Base-by-base conservation (phyloP, 2,888 invertebrate genomes). In the Drosophila rellima region DNA sequence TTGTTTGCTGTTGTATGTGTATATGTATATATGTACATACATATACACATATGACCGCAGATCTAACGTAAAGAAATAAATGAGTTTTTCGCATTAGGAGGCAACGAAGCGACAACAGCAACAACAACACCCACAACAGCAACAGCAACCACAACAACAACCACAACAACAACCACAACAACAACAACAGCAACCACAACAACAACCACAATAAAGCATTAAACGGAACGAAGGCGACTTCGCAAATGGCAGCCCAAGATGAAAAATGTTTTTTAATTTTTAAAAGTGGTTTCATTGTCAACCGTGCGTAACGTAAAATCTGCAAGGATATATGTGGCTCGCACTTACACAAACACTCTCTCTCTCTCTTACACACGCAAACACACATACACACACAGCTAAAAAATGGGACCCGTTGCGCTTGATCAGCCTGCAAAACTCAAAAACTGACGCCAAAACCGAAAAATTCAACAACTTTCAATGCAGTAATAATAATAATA, bases 211-310 rank as follows among this genome's bases (percentile, higher is more conserved):
- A 80, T 70, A 74, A 66, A 80, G 69, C 81, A 68, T 76, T 71
- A 75, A 72, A 70, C 73, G 62, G 80, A 67, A 80, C 60, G 68
- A 75, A 74, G 68, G 78, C 67, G 75, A 72, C 68, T 77, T 77
- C 74, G 71, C 74, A 84, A 83, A 84, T 84, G 82, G 82, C 77
- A 85, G 72, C 73, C 75, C 85, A 73, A 82, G 87, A 90, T 91
- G 89, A 90, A 88, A 90, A 91, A 91, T 90, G 90, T 87, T 90
- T 90, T 90, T 91, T 91, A 91, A 91, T 91, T 91, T 91, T 90
- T 90, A 83, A 90, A 90, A 91, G 90, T 91, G 90, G 90, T 91
- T 90, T 86, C 78, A 90, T 91, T 91, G 90, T 90, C 88, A 91
- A 81, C 82, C 90, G 89, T 90, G 90, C 91, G 91, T 90, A 89